A percentile compares a stretch with the other conserved stretches of the same genome.
Conservation (phyloP, 1,140 invertebrate species). For the Drosophila saltans region DNA sequence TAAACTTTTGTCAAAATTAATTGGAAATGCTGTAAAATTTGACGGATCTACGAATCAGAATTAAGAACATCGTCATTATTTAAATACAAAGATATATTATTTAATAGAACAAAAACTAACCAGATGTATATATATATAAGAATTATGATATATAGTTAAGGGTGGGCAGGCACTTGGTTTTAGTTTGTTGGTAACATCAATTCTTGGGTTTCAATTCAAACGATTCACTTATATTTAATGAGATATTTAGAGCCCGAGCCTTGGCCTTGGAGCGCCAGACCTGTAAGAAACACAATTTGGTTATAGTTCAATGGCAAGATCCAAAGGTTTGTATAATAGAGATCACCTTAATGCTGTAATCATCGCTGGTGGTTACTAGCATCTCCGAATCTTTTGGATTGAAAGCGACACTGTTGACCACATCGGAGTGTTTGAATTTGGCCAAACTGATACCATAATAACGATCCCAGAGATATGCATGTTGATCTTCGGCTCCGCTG, state of each 20-base stretch:
- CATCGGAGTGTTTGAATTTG: slow-evolving; percentile 91
- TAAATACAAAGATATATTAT: slow-evolving; percentile 27
- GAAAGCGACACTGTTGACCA: slow-evolving; percentile 95
- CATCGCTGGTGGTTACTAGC: slow-evolving; percentile 94
- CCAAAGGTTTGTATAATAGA: not conserved
- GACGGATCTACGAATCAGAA: not conserved
- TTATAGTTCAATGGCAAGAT: not conserved
- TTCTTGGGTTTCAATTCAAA: slow-evolving; percentile 70
- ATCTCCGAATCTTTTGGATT: slow-evolving; percentile 92
- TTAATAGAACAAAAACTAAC: slow-evolving; percentile 20
- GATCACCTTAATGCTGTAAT: slow-evolving; percentile 87
- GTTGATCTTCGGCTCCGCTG: slow-evolving; percentile 94
- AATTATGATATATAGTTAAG: not conserved
- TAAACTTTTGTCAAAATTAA: not conserved
- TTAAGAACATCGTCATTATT: not conserved
- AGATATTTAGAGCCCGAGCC: slow-evolving; percentile 63
- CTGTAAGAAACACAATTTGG: slow-evolving; percentile 23
- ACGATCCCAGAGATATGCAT: slow-evolving; percentile 93
- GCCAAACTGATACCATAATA: slow-evolving; percentile 92
- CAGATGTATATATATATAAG: not conserved
- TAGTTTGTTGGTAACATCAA: slow-evolving; percentile 8
- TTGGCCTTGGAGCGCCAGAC: slow-evolving; percentile 71
- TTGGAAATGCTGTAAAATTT: not conserved
- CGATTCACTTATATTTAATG: slow-evolving; percentile 63
- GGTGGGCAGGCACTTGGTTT: slow-evolving; percentile 17